Conservation (phyloP, 92 coral and sea anemone species). For the Diadumene lineata region DNA sequence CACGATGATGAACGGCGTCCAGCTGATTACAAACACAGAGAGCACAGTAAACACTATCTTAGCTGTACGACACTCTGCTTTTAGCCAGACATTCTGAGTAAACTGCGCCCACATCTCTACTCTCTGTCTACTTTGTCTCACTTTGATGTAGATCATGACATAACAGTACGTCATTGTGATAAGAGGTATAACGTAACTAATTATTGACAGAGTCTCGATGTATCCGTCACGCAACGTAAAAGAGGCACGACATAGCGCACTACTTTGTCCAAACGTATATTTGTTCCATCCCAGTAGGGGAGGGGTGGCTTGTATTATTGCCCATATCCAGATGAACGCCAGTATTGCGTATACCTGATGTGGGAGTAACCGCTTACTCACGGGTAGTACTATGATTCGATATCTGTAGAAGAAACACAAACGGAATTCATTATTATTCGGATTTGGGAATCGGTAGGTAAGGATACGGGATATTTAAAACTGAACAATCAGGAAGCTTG, state of each 20-base stretch:
- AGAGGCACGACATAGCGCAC: slow-evolving; percentile 49
- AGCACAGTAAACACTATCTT: slow-evolving; percentile 64
- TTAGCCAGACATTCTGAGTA: slow-evolving; percentile 36
- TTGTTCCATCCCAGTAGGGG: slow-evolving; percentile 55
- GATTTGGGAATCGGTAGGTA: too few species aligned
- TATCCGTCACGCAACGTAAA: slow-evolving; percentile 41
- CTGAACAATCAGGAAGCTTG: too few species aligned
- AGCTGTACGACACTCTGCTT: slow-evolving; percentile 55
- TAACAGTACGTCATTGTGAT: slow-evolving; percentile 50
- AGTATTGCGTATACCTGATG: slow-evolving; percentile 48
- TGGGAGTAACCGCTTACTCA: slow-evolving; percentile 43
- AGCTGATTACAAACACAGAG: slow-evolving; percentile 43
- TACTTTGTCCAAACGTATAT: slow-evolving; percentile 44
- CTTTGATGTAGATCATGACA: slow-evolving; percentile 43
- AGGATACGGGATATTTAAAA: too few species aligned
- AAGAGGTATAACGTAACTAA: slow-evolving; percentile 50
- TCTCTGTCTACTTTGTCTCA: slow-evolving; percentile 38
- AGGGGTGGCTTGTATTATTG: slow-evolving; percentile 46
- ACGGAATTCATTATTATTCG: neutral
- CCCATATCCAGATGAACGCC: slow-evolving; percentile 47
- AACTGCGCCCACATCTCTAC: slow-evolving; percentile 47
- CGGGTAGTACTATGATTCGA: slow-evolving; percentile 60
- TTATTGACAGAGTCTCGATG: slow-evolving; percentile 34
- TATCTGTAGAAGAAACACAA: slow-evolving; percentile 33
- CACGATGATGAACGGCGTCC: slow-evolving; percentile 59